Evolutionary conservation across 2,797 vertebrate genomes (phyloP), one percentile per base, ranked within the genome.

Genomic region (Otolemur crassicaudatus): DNA sequence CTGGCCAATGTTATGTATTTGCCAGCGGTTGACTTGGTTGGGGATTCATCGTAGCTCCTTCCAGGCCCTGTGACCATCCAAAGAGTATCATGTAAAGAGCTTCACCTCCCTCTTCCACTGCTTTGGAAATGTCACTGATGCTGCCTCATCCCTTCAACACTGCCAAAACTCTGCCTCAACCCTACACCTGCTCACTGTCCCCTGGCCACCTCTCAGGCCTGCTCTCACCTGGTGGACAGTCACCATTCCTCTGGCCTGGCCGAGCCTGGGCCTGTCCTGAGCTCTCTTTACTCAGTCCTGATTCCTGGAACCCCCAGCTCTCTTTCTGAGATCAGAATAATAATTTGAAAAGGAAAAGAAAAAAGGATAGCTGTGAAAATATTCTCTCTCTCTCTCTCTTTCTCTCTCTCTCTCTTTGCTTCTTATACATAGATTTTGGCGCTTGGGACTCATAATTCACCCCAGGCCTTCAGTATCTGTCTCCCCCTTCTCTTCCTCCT

Each of bases 281-380:
- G 40, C 5, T 27, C 34, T 80, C 27, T 87, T 70, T 34, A 20
- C 46, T 77, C 1, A 6, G 43, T 8, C 65, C 22, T 84, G 73
- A 53, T 60, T 94, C 67, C 14, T 85, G 0, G 1, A 83, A 65
- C 12, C 7, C 23, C 27, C 56, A 40, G 27, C 61, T 23, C 34
- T 73, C 29, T 87, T 75, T 43, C 58, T 67, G 58, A 94, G 61
- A 83, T 27, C 23, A 56, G 56, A 91, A 77, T 31, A 46, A 31
- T 63, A 94, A 93, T 29, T 69, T 69, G 0, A 20, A 13, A 43
- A 53, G 83, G 22, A 87, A n/a, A 53, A 70, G 7, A 61, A 14
- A 43, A 25, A 19, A 27, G 23, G 4, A 20, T 19, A 14, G 13
- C 11, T 23, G 7, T 58, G 23, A 43, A 70, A 81, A 31, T n/a